Evolutionary conservation across 2,113 vertebrate species (phyloP).

Genomic region (Podarcis raffonei): DNA sequence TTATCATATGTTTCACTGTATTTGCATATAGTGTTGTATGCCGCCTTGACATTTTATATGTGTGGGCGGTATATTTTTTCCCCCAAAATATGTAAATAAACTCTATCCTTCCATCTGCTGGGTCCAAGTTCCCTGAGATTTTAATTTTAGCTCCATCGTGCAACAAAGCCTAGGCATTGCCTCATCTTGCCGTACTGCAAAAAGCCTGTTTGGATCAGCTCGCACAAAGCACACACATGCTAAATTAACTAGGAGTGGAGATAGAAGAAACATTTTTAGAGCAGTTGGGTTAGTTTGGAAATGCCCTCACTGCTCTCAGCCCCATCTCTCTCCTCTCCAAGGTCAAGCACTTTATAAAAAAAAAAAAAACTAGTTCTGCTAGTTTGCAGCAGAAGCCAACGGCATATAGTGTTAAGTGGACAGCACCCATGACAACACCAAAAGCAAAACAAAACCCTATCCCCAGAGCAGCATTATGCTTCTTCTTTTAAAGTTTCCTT

Average conservation of each 20-base stretch:
- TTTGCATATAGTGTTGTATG: no score
- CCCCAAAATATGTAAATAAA: no score
- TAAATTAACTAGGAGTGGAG: background rate
- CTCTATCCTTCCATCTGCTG: background rate
- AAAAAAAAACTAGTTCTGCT: background rate
- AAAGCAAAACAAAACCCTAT: background rate
- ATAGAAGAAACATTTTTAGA: background rate
- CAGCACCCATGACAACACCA: background rate
- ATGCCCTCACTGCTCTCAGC: background rate
- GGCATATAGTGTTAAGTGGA: background rate
- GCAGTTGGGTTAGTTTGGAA: background rate
- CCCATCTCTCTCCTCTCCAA: background rate
- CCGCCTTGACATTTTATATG: no score
- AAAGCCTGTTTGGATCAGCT: background rate
- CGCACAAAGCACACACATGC: background rate
- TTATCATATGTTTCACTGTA: no score
- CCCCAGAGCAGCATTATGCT: background rate
- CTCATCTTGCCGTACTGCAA: background rate
- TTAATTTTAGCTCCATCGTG: background rate
- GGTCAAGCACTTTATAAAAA: background rate
- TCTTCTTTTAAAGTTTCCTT: background rate
- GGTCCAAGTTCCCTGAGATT: background rate
- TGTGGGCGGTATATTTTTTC: no score
- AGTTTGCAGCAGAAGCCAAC: background rate
- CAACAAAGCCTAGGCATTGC: background rate